Conservation (phyloP, 2,113 vertebrate genomes). For the Prochilodus magdalenae region DNA sequence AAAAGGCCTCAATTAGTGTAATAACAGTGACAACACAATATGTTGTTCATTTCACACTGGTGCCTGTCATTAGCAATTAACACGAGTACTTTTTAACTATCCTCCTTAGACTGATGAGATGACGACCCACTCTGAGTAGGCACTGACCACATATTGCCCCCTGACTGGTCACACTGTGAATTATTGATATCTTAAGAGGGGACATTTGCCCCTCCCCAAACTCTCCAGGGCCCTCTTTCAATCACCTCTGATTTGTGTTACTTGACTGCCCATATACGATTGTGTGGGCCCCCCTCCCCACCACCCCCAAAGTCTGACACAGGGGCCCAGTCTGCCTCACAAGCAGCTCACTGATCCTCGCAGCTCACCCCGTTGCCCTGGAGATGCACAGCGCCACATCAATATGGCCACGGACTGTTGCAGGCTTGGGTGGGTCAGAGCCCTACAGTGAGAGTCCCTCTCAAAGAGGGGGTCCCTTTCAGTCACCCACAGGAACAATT, state of each 20-base stretch:
- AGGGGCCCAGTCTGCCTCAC: slow-evolving; percentile 53
- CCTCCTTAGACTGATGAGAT: slow-evolving; percentile 49
- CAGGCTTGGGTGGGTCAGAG: slow-evolving; percentile 54
- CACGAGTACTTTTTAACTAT: slow-evolving; percentile 39
- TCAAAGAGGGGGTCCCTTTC: slow-evolving; percentile 56
- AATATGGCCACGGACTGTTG: slow-evolving; percentile 60
- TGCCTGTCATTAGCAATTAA: slow-evolving; percentile 47
- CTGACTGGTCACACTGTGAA: slow-evolving; percentile 65
- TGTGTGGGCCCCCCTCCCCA: slow-evolving; percentile 48
- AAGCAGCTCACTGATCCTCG: slow-evolving; percentile 53
- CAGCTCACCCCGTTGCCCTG: slow-evolving; percentile 55
- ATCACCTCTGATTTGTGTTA: slow-evolving; percentile 80
- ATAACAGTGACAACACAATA: slow-evolving; percentile 32
- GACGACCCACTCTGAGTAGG: slow-evolving; percentile 52
- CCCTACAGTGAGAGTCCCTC: slow-evolving; percentile 47
- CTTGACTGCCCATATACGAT: slow-evolving; percentile 72
- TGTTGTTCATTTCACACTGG: slow-evolving; percentile 45
- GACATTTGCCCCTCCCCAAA: slow-evolving; percentile 66
- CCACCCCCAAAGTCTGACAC: slow-evolving; percentile 42
- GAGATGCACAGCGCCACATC: slow-evolving; percentile 55
- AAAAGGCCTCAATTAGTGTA: slow-evolving; percentile 39
- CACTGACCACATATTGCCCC: slow-evolving; percentile 51
- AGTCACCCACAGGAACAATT: slow-evolving; percentile 56
- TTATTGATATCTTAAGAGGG: slow-evolving; percentile 82
- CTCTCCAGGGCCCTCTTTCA: slow-evolving; percentile 72